Conservation (phyloP, 2,797 vertebrate genomes). For the Danio tinwini region DNA sequence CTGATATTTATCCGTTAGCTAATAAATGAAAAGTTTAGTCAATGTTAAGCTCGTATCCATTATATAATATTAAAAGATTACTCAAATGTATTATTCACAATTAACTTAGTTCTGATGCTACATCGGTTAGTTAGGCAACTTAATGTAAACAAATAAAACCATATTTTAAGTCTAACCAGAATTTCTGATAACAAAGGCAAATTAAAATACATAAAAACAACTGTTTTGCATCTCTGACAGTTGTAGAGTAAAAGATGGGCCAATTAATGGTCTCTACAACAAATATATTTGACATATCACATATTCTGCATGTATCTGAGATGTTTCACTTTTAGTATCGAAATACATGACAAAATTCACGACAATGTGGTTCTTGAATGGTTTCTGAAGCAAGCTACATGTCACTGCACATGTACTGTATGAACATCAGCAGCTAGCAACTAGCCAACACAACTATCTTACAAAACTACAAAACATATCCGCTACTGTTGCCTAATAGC, state of each 20-base stretch:
- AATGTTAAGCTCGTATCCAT: too few relatives aligned
- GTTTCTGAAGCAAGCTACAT: background rate
- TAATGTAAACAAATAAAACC: too few relatives aligned
- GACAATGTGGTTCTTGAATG: too few relatives aligned
- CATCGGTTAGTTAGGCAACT: too few relatives aligned
- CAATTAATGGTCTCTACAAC: background rate
- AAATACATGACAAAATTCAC: too few relatives aligned
- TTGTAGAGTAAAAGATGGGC: background rate
- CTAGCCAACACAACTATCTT: constrained; percentile 23
- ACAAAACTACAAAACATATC: background rate
- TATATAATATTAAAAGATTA: too few relatives aligned
- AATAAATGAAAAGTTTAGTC: too few relatives aligned
- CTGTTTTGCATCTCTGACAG: background rate
- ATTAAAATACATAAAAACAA: background rate
- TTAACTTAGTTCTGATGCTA: too few relatives aligned
- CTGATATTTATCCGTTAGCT: too few relatives aligned
- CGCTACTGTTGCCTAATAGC: background rate
- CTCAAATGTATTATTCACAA: too few relatives aligned
- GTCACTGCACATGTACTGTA: background rate
- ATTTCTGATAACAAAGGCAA: background rate
- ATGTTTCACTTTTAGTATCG: background rate
- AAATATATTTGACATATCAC: background rate
- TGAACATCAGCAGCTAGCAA: constrained; percentile 21
- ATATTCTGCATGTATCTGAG: background rate
- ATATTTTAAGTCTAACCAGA: too few relatives aligned